Base-by-base conservation (phyloP, 2,113 vertebrate species). In the Dunckerocampus dactyliophorus region DNA sequence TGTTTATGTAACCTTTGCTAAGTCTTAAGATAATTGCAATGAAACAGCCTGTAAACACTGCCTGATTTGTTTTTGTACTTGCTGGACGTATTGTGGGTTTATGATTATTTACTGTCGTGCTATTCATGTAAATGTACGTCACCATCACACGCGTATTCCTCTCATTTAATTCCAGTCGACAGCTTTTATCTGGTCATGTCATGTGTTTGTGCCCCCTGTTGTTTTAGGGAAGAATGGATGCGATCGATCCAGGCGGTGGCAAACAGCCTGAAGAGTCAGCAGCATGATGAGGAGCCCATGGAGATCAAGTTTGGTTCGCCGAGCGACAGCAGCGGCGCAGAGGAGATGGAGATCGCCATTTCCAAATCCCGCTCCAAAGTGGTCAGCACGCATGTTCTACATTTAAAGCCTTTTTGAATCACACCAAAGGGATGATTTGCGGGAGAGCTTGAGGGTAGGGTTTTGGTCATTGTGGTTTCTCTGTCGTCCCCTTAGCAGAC, bases 211-310 rank as follows among this genome's bases (percentile, higher is more conserved):
- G 28, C 11, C 16, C 28, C 16, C 28, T 58, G 60, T 50, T 22
- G 50, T 39, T 12, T 67, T 65, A 97, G 95, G 74, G 94, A 97
- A 85, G 94, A 98, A 58, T 98, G 95, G 95, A 95, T 96, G 80
- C 86, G 83, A 54, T 92, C 94, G 53, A 97, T 98, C 72, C 95
- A 98, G 82, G 90, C 92, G 0, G 95, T 98, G 0, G 94, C 95
- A 61, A 96, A 95, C 70, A 92, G 95, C 77, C 89, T 97, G 20
- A 96, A 97, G 86, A 92, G 90, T 52, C 92, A 90, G 65, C 91
- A 90, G 52, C 92, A 92, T 43, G 93, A 90, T 0, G 89, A 89
- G 14, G 92, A 93, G 63, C 24, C 89, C 17, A 92, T 94, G 93
- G 95, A 94, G 55, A 92, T 91, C 66, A 95, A 94, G 55, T 92